Evolutionary conservation across 1,140 invertebrate species (phyloP).

Genomic region (Ylistrum balloti): DNA sequence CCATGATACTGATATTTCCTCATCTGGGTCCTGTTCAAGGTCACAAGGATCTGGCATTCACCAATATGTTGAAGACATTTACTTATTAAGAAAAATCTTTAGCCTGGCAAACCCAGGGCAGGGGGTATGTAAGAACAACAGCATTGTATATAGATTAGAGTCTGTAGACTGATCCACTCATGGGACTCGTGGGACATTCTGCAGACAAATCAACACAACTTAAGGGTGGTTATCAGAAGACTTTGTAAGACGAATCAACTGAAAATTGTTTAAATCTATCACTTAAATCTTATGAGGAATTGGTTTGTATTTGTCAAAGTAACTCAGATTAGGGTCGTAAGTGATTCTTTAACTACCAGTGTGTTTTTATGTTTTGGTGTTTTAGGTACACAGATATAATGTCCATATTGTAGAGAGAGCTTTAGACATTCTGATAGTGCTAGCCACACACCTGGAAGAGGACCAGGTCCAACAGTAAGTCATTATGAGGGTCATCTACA

Average conservation of each 20-base stretch:
- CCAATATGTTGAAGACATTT: neutral
- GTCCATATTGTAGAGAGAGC: slow-evolving; percentile 41
- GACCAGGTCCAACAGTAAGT: slow-evolving; percentile 41
- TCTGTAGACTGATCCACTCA: too few relatives aligned
- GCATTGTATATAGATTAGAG: too few relatives aligned
- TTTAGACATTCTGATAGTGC: slow-evolving; percentile 47
- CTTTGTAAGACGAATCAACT: too few relatives aligned
- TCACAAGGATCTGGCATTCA: neutral
- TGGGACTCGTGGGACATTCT: too few relatives aligned
- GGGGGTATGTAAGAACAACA: neutral
- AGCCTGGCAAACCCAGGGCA: slow-evolving; percentile 52
- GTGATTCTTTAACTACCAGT: too few relatives aligned
- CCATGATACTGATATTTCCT: neutral
- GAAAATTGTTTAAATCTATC: too few relatives aligned
- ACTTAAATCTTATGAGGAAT: too few relatives aligned
- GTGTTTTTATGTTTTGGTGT: neutral
- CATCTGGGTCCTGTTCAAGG: neutral
- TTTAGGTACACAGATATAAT: slow-evolving; percentile 47
- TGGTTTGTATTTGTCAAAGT: too few relatives aligned
- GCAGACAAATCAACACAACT: too few relatives aligned
- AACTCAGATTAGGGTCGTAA: too few relatives aligned
- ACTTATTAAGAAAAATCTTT: slow-evolving; percentile 48
- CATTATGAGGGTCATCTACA: too few relatives aligned
- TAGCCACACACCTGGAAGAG: slow-evolving; percentile 29
- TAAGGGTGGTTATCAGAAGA: too few relatives aligned